Percentiles rank a stretch among this genome's conserved stretches.
phyloP scores from a whole-genome alignment of 2,888 invertebrate species.

The Phyto melanocephala region DNA sequence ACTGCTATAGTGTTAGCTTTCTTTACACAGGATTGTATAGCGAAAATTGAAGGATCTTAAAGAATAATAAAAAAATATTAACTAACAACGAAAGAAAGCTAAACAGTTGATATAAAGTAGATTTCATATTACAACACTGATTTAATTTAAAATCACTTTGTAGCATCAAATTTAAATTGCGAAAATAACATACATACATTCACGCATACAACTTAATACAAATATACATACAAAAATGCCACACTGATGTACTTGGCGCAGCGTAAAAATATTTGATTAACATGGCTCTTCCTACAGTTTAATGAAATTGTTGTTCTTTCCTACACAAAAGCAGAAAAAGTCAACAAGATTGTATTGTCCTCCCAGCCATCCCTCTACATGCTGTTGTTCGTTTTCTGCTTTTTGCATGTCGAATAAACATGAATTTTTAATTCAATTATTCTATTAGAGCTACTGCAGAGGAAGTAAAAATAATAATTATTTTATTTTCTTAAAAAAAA shows the following conservation, averaged over 20 bases:
- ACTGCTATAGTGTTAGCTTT: neutral
- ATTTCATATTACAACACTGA: conserved; percentile 33
- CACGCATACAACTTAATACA: too few relatives aligned
- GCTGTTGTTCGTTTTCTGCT: neutral
- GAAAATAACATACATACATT: conserved; percentile 1
- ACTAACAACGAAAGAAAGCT: conserved; percentile 13
- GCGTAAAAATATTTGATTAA: neutral
- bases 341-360: neutral
- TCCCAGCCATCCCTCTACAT: neutral
- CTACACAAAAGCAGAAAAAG: neutral
- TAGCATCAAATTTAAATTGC: conserved; percentile 40
- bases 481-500: conserved; percentile 9
- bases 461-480: conserved; percentile 28
- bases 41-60: neutral
- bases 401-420: conserved; percentile 8
- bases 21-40: neutral
- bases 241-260: neutral
- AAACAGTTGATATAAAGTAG: conserved; percentile 15
- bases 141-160: conserved; percentile 54
- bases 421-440: conserved; percentile 56
- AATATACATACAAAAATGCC: too few relatives aligned
- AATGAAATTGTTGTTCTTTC: conserved; percentile 6
- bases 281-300: neutral
- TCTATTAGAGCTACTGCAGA: conserved; percentile 45
- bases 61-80: neutral